A percentile compares a stretch with the other conserved stretches of the same genome.
Evolutionary conservation across 2,888 invertebrate genomes (phyloP).

Genomic region (Cephus sareptanus): DNA sequence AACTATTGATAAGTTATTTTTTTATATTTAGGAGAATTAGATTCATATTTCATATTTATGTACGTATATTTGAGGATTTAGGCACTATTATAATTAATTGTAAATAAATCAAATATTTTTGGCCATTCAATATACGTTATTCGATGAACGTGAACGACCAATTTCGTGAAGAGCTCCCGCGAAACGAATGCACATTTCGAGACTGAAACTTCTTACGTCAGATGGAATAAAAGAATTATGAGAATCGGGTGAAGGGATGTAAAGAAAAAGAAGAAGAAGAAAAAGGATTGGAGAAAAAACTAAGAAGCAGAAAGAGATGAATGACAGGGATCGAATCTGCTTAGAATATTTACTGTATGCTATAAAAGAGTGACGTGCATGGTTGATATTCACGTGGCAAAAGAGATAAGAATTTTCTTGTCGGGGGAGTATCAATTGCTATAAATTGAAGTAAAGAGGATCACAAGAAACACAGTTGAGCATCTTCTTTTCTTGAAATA

Average conservation of each 20-base stretch:
- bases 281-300: neutral
- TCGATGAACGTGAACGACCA: neutral
- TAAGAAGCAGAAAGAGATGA: neutral
- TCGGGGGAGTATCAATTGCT: constrained; percentile 31
- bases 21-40: neutral
- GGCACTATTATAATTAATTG: neutral
- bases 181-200: neutral
- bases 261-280: neutral
- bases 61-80: neutral
- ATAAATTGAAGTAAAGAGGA: constrained; percentile 45
- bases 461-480: constrained; percentile 14
- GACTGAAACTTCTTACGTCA: neutral
- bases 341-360: neutral
- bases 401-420: neutral
- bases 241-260: neutral
- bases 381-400: neutral
- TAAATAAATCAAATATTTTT: neutral
- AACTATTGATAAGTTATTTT: neutral
- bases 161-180: neutral
- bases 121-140: neutral
- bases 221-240: neutral
- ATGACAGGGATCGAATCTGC: neutral
- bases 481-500: neutral
- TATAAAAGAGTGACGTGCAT: neutral
- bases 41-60: neutral